Percentiles rank a stretch among this genome's conserved stretches.
phyloP scores from a whole-genome alignment of 2,113 vertebrate species.

The Campylorhamphus procurvoides region DNA sequence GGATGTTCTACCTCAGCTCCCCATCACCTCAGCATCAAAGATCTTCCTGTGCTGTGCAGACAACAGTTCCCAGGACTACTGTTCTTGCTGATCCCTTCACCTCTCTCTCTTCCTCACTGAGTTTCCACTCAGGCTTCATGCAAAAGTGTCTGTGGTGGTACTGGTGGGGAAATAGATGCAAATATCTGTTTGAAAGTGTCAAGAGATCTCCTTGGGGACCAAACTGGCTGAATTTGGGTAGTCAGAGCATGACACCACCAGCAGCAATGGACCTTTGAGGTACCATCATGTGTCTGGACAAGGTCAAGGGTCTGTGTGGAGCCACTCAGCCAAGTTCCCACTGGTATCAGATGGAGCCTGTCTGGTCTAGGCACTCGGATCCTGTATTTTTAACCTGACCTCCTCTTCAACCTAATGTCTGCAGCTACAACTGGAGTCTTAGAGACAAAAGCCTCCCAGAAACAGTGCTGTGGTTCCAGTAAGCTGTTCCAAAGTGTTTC shows the following conservation, averaged over 20 bases:
- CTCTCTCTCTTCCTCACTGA: not conserved
- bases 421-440: not conserved
- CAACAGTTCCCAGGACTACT: not conserved
- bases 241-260: not conserved
- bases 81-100: not conserved
- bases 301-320: not conserved
- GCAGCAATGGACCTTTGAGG: accelerated
- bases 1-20: not conserved
- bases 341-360: not conserved
- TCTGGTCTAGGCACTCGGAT: not conserved
- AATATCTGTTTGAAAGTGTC: not conserved
- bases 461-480: not conserved
- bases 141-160: not conserved
- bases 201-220: not conserved
- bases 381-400: slow-evolving; percentile 25
- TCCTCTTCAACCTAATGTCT: slow-evolving; percentile 1
- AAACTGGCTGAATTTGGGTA: not conserved
- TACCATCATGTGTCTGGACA: not conserved
- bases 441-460: not conserved
- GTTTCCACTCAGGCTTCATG: not conserved
- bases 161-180: not conserved
- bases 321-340: not conserved
- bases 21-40: not conserved
- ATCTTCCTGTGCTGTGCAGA: not conserved
- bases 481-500: not conserved